Base-by-base conservation (phyloP, 2,888 invertebrate genomes). In the Onthophagus sagittarius region DNA sequence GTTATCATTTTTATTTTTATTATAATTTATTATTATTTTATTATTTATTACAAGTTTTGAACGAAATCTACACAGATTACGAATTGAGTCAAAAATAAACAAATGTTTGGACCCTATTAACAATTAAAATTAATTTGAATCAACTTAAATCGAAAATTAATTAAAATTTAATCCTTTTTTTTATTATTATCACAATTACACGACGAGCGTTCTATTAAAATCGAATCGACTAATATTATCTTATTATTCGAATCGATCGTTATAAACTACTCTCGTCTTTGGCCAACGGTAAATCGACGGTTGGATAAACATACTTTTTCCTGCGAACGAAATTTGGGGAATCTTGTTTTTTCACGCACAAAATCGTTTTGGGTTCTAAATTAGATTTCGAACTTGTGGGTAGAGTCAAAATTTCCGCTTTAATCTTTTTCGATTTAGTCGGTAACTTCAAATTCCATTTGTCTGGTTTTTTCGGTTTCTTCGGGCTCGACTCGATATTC, bases 221-320 rank as follows among this genome's bases (percentile, higher is more conserved):
- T 23, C 23, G 23, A 23, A 23, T 23, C 23, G 23, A 23, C 23
- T 23, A 23, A 23, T 23, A 23, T 2, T 23, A 23, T 2, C 23
- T 23, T 23, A 23, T 23, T 23, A 64, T 14, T 64, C 64, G 23
- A 23, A 23, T 23, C n/a, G 31, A 67, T 31, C 15, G 72, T 77
- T 85, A 89, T 75, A 89, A 88, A 81, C 88, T 88, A 82, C 89
- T 89, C 80, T 89, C 89, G 33, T 87, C 87, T 71, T 86, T 86
- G 67, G 85, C 85, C 75, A 88, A 78, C 2, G 39, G 39, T 65
- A 83, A 80, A 14, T 81, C 85, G 73, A 86, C 86, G 73, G 88
- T 86, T 72, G 90, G 90, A 84, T 90, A 91, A 67, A 91, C 88
- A 80, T 88, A 88, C 79, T 90, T 90, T 80, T 90, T 90, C 76